Percentiles rank a stretch among this genome's conserved stretches.
These are phyloP conservation scores for Phymorhynchus buccinoides DNA, from an alignment of 1,140 invertebrate genomes.

Conservation along the genomic window DNA sequence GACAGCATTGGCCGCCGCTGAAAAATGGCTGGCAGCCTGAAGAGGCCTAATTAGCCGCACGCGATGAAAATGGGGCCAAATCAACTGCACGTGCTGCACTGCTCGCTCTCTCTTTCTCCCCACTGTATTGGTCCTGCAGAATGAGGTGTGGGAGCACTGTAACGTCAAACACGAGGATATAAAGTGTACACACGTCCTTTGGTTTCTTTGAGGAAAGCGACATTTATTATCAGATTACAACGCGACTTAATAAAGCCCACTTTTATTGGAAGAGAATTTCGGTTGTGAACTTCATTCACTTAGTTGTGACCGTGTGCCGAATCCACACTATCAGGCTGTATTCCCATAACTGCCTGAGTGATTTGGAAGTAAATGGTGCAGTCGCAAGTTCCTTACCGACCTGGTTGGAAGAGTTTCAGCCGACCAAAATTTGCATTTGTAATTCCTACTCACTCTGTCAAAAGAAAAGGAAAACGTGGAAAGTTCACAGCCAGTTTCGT, in stretches of 20 bases:
- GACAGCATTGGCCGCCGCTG: not conserved
- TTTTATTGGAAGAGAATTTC: not conserved
- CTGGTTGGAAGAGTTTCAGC: no score
- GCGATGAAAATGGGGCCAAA: slow-evolving; percentile 11
- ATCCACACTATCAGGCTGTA: not conserved
- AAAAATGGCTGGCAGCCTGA: not conserved
- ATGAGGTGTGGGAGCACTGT: not conserved
- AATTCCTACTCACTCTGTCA: no score
- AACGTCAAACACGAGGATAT: not conserved
- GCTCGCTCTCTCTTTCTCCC: not conserved
- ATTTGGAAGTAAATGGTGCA: no score
- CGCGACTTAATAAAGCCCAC: not conserved
- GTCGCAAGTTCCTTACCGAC: no score
- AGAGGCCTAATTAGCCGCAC: not conserved
- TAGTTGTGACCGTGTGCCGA: no score
- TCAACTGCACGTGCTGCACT: slow-evolving; percentile 1
- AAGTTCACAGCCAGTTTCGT: no score
- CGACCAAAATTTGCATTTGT: no score
- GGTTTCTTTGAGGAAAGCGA: not conserved
- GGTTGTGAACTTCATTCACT: no score
- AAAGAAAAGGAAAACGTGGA: no score
- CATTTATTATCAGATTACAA: not conserved
- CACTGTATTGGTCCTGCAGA: not conserved
- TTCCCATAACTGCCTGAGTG: no score
- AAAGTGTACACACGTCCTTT: not conserved